A percentile compares a stretch with the other conserved stretches of the same genome.
Evolutionary conservation across 2,797 vertebrate genomes (phyloP).

Genomic region (Sebastolobus alascanus): DNA sequence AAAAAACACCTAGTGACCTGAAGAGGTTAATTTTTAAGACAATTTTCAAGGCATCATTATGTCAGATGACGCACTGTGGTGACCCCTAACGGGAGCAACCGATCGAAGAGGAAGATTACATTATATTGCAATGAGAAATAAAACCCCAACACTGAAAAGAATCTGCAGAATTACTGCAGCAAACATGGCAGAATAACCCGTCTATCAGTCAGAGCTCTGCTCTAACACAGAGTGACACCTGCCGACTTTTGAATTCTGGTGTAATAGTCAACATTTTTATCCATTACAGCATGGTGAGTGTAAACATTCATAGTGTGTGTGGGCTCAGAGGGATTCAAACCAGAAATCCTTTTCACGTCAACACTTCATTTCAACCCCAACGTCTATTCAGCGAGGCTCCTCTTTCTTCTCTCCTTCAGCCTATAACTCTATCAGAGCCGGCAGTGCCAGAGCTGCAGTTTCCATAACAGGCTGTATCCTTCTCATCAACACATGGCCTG

Average conservation of each 20-base stretch:
- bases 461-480: conserved; percentile 70
- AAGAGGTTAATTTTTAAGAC: neutral
- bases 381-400: conserved; percentile 11
- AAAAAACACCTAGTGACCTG: neutral
- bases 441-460: conserved; percentile 64
- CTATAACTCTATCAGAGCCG: conserved; percentile 39
- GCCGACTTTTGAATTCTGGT: conserved; percentile 28
- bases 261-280: conserved; percentile 38
- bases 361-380: conserved; percentile 40
- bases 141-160: neutral
- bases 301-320: conserved; percentile 46
- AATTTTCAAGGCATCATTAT: neutral
- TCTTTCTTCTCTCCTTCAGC: conserved; percentile 49
- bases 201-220: conserved; percentile 10
- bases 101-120: neutral
- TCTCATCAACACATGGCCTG: conserved; percentile 70
- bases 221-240: conserved; percentile 13
- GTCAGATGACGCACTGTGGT: too few relatives aligned
- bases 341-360: conserved; percentile 55
- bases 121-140: neutral
- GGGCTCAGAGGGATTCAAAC: conserved; percentile 53
- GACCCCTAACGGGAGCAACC: too few relatives aligned
- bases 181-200: neutral
- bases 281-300: conserved; percentile 37
- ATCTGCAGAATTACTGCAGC: neutral